Percentiles rank a stretch among this genome's conserved stretches.
phyloP scores from a whole-genome alignment of 2,888 invertebrate species.

The Nomada lathburiana region DNA sequence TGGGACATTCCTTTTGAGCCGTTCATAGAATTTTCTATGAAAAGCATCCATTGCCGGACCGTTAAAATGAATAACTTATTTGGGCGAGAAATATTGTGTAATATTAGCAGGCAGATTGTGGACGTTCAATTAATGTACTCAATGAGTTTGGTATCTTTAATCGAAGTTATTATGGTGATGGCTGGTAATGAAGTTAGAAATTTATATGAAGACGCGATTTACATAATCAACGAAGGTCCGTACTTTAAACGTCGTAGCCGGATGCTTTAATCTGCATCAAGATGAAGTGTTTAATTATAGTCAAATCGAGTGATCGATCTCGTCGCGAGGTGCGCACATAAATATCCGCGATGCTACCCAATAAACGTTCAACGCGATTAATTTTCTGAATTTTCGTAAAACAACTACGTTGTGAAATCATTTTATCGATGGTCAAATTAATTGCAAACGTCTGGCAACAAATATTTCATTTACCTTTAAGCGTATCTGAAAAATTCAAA shows the following conservation, averaged over 20 bases:
- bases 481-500: no score
- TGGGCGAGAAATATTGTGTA: not conserved
- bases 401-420: not conserved
- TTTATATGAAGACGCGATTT: conserved; percentile 18
- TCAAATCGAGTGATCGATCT: conserved; percentile 18
- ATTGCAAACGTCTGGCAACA: not conserved
- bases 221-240: not conserved
- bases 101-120: no score
- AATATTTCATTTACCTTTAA: no score
- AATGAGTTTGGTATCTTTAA: no score
- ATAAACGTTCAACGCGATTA: conserved; percentile 1
- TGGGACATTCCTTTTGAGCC: no score
- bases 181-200: conserved; percentile 18
- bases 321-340: conserved; percentile 1
- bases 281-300: conserved; percentile 49
- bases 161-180: not conserved
- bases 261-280: conserved; percentile 40
- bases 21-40: not conserved
- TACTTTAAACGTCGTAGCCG: not conserved
- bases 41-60: not conserved
- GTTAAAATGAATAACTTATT: conserved; percentile 7
- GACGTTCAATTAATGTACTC: no score
- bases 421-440: not conserved
- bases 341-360: not conserved
- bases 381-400: not conserved